Evolutionary conservation across 2,113 vertebrate species (phyloP), one percentile per base, ranked within the genome.

Genomic region (Lucifuga dentata): DNA sequence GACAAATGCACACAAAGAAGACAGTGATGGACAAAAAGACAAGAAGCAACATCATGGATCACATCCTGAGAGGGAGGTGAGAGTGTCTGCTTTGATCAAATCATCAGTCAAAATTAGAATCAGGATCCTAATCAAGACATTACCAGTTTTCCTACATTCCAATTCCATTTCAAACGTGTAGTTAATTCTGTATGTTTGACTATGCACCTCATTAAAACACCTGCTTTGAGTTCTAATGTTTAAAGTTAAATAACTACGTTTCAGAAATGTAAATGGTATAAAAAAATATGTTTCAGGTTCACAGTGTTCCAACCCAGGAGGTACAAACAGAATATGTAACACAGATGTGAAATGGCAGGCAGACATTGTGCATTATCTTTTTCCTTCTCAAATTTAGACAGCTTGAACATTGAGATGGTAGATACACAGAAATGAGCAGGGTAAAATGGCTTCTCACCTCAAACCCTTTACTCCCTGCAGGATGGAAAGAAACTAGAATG

Each of bases 371-470:
- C 53, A 79, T 12, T 5, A 40, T 74, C 40, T 77, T 88, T 78
- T 45, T 67, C 38, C 52, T 52, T 48, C 56, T 73, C 44, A 39
- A 50, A 80, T 40, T 58, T 67, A 73, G 66, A 79, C 56, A 61
- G 52, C 48, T 76, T 73, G 52, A 75, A 69, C 17, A 59, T 21
- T 64, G 67, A 85, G 58, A 80, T 58, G 59, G 68, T 84, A 67
- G 43, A 45, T 45, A 45, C 43, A 81, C 23, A 83, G 48, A 80
- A 60, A 49, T 81, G 81, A 88, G 67, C 41, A 78, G 39, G 76
- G 73, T 84, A 86, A 88, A 85, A 88, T 84, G 72, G 77, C 76
- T 73, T 84, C 87, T 88, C 84, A 86, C 84, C 85, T 90, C 63
- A 76, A 82, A 88, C 66, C 80, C 56, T 72, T 86, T 48, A 78